Evolutionary conservation across 1,140 invertebrate species (phyloP), one percentile per base, ranked within the genome.

Genomic region (Dreissena rostriformis): DNA sequence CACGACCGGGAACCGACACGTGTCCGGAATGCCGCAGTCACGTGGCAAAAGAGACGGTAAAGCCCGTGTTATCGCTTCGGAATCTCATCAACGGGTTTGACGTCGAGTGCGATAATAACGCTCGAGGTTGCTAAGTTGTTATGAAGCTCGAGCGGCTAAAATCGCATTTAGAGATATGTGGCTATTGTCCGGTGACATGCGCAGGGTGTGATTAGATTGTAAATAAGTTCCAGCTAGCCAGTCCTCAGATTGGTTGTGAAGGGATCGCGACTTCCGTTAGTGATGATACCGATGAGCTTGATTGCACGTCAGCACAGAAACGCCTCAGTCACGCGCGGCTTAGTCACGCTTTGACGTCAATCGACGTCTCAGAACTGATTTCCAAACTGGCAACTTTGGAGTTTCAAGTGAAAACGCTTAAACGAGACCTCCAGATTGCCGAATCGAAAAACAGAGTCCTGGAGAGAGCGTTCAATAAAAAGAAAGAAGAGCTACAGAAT

Each of bases 81-180:
- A 93, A 92, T 84, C 88, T 92, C 8, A 91, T 93, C 10, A 88
- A 89, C 49, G 88, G 89, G 24, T 87, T 92, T 74, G 87, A 91
- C 28, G 89, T 90, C 15, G 77, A 81, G 19, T 92, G 91, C 81
- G 85, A 88, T 12, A 66, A 90, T 65, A 83, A 70, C 26, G 80
- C 87, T 7, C 86, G 90, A 11, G 92, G 92, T 10, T 93, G 92
- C 79, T 86, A 88, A 61, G 86, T 84, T 12, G 81, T 90, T 29
- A 26, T 91, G 0, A 91, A 87, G 68, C 77, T 93, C 6, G 92
- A 93, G 49, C 57, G 74, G 11, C 29, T 90, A n/a, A 79, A 66
- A 12, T 24, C 70, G 22, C 92, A 93, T 53, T 66, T 90, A 0
- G 80, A 88, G 17, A 87, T 86, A 0, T 93, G 92, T 61, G 77